Conservation (phyloP, 2,888 invertebrate species). For the Muscina levida region DNA sequence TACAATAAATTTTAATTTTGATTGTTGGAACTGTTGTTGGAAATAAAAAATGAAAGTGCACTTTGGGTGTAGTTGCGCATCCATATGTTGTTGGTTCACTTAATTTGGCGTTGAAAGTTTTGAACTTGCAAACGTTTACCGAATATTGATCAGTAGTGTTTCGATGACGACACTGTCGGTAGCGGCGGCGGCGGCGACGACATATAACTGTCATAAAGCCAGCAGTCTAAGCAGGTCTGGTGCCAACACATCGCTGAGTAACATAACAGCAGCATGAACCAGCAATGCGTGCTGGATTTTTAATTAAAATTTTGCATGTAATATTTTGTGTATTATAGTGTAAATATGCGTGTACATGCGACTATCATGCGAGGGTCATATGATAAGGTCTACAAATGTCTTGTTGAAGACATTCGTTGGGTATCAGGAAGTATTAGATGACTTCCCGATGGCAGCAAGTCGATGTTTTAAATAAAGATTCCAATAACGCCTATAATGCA, state of each 20-base stretch:
- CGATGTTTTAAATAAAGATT: too few species aligned
- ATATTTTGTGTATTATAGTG: too few species aligned
- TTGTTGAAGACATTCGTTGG: too few species aligned
- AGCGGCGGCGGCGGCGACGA: background rate
- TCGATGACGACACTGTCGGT: too few species aligned
- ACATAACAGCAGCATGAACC: background rate
- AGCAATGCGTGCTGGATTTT: slow-evolving; percentile 43
- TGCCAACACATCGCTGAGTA: background rate
- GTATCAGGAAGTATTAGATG: too few species aligned
- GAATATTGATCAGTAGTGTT: slow-evolving; percentile 57
- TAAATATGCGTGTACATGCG: too few species aligned
- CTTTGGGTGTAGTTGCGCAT: too few species aligned
- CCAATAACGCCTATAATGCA: too few species aligned
- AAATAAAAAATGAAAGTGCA: slow-evolving; percentile 57
- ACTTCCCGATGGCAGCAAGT: too few species aligned
- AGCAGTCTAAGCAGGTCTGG: background rate
- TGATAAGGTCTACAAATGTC: too few species aligned
- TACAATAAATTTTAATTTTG: background rate
- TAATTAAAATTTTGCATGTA: slow-evolving; percentile 52
- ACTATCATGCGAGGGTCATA: too few species aligned
- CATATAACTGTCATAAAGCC: background rate
- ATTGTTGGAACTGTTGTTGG: background rate
- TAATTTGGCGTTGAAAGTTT: slow-evolving; percentile 59
- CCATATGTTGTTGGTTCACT: background rate
- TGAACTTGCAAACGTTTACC: slow-evolving; percentile 35